phyloP scores from a whole-genome alignment of 2,113 vertebrate genomes.

The Cisticola juncidis region DNA sequence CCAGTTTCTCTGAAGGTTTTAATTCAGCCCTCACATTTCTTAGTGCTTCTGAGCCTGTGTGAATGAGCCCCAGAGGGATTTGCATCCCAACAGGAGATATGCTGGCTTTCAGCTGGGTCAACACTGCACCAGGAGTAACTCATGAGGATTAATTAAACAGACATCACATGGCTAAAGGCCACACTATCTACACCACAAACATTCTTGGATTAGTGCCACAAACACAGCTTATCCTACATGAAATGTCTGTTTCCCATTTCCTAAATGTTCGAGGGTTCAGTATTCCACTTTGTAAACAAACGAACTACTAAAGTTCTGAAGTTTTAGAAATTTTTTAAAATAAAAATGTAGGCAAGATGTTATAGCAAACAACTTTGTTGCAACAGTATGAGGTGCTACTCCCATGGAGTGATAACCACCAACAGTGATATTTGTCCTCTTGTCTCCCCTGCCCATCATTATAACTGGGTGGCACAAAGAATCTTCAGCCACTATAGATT shows the following conservation, averaged over 20 bases:
- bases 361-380: background rate
- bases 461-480: background rate
- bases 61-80: background rate
- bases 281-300: background rate
- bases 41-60: background rate
- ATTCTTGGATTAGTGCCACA: background rate
- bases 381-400: background rate
- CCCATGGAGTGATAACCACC: background rate
- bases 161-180: background rate
- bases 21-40: background rate
- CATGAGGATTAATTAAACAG: background rate
- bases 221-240: background rate
- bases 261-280: background rate
- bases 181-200: background rate
- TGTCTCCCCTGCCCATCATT: background rate
- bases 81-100: background rate
- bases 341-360: background rate
- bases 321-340: background rate
- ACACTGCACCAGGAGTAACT: background rate
- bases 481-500: background rate
- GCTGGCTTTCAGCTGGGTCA: background rate
- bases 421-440: accelerated
- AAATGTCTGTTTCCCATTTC: background rate
- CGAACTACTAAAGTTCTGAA: background rate
- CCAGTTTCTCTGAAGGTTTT: background rate